Base-by-base conservation (phyloP, 2,113 vertebrate species). In the Xyrauchen texanus region DNA sequence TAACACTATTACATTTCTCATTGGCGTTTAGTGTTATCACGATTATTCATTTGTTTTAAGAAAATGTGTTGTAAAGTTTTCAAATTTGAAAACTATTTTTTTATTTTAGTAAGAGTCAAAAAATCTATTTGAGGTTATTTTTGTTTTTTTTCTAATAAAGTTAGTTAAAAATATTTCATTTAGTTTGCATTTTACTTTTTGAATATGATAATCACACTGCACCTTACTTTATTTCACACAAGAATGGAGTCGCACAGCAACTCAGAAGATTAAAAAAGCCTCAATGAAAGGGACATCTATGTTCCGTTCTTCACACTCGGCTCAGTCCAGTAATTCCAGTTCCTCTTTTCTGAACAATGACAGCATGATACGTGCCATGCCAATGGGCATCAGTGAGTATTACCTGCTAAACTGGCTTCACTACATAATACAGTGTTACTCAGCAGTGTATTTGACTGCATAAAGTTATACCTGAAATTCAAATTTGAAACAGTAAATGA, bases 241-340 rank as follows among this genome's bases (percentile, higher is more conserved):
- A 94, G 93, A 94, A 3, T 94, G 93, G 93, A 94, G 93, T 84
- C 91, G 85, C 4, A 94, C 91, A 6, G 89, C 88, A 42, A 93
- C 92, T 45, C 90, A 92, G 78, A 92, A 87, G 61, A 90, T 2
- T 0, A 90, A 85, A 76, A 92, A 86, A 67, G 83, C 71, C 0
- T 79, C 88, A 0, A 34, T 82, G 52, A 88, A 66, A 69, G 79
- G 74, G 77, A 75, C 83, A 1, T 90, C 91, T 34, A 34, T 34
- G 21, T 34, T 34, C 21, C 21, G 21, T 34, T 34, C 21, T 34
- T 34, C 21, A 34, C 21, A 34, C 5, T 81, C 90, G 3, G 73
- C 84, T 3, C 82, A 73, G 10, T 88, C 84, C 1, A 83, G 69
- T 0, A 49, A 77, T 52, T 89, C 86, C 62, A 87, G 90, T 4